These are phyloP conservation scores for Ammodytes dubius DNA, from an alignment of 2,113 vertebrate species.

Conservation along the genomic window DNA sequence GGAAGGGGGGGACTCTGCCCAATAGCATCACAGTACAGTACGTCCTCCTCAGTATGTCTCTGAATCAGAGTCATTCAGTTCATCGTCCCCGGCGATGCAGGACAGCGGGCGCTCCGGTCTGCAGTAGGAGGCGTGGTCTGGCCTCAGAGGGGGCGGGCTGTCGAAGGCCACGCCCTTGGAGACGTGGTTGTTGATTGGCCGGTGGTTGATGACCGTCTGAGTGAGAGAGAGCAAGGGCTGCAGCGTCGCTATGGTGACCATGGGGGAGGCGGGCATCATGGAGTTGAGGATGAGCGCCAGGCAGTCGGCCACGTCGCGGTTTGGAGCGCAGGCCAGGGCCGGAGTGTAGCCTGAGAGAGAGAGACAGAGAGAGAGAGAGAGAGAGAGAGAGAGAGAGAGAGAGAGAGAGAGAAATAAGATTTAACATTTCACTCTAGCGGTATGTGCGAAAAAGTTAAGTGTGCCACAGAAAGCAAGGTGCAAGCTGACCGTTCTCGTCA, in stretches of 20 bases:
- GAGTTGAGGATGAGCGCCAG: slow-evolving; percentile 97
- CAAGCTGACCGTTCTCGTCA: slow-evolving; percentile 94
- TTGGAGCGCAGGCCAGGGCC: slow-evolving; percentile 95
- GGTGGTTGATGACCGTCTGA: slow-evolving; percentile 90
- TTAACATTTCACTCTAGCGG: background rate
- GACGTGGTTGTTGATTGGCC: slow-evolving; percentile 85
- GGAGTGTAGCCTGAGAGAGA: slow-evolving; percentile 91
- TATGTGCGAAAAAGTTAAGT: background rate
- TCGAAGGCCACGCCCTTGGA: slow-evolving; percentile 94
- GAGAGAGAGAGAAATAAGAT: background rate
- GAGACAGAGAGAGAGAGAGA: background rate
- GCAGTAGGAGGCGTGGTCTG: slow-evolving; percentile 91
- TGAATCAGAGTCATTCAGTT: slow-evolving; percentile 97
- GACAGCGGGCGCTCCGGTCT: slow-evolving; percentile 90
- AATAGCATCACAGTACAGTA: background rate
- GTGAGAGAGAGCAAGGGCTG: slow-evolving; percentile 85
- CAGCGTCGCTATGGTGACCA: slow-evolving; percentile 86
- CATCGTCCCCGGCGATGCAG: slow-evolving; percentile 87
- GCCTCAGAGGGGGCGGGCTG: slow-evolving; percentile 89
- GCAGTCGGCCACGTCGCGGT: slow-evolving; percentile 97
- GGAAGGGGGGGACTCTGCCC: slow-evolving; percentile 11
- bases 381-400: background rate
- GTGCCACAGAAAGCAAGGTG: background rate
- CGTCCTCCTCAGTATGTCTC: slow-evolving; percentile 92
- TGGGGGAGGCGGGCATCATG: slow-evolving; percentile 96